Percentiles rank a stretch among this genome's conserved stretches.
phyloP scores from a whole-genome alignment of 2,113 vertebrate genomes.

The Odontophorus gujanensis region DNA sequence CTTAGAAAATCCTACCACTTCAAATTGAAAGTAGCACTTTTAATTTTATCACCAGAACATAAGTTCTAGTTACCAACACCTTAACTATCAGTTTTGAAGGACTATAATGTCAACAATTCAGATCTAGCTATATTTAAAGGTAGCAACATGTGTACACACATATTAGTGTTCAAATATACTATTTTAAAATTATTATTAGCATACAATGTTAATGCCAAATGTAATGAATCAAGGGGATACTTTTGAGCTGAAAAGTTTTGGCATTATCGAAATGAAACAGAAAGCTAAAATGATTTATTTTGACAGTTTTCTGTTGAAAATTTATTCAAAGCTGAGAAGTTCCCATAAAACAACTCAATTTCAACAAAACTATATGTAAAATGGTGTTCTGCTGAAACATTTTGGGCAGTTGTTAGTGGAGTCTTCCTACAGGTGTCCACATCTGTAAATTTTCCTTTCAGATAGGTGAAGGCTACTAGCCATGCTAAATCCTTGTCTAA shows the following conservation, averaged over 20 bases:
- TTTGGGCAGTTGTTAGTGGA: not conserved
- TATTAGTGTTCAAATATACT: not conserved
- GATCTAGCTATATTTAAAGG: not conserved
- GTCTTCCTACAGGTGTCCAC: fast-evolving
- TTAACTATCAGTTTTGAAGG: not conserved
- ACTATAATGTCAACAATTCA: not conserved
- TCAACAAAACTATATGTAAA: not conserved
- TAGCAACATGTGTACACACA: not conserved
- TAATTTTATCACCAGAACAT: not conserved
- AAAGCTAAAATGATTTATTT: conserved; percentile 37
- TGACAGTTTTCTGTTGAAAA: conserved; percentile 20
- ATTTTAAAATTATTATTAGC: not conserved
- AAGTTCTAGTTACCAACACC: not conserved
- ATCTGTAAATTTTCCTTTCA: not conserved
- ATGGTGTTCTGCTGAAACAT: not conserved
- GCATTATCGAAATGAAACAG: conserved; percentile 31
- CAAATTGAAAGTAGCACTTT: not conserved
- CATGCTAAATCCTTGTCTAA: not conserved
- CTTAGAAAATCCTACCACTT: not conserved
- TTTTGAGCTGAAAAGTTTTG: conserved; percentile 38
- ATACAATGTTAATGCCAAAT: conserved; percentile 19
- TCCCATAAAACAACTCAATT: not conserved
- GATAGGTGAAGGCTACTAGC: not conserved
- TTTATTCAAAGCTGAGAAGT: not conserved
- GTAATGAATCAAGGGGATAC: not conserved